Evolutionary conservation across 2,888 invertebrate species (phyloP).

Genomic region (Hedychridium roseum): DNA sequence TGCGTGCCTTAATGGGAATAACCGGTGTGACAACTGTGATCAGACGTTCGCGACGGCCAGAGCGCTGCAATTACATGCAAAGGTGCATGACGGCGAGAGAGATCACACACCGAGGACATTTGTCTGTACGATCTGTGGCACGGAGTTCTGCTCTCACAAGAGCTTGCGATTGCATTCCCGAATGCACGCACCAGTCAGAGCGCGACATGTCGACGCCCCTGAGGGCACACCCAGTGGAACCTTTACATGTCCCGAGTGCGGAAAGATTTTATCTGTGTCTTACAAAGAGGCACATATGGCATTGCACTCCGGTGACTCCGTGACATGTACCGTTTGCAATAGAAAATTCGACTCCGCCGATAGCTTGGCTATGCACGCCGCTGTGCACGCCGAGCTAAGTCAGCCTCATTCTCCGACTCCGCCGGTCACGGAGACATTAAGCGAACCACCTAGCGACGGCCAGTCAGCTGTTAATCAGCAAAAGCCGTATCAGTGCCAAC

Average conservation of each 20-base stretch:
- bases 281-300: slow-evolving; percentile 73
- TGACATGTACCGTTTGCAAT: slow-evolving; percentile 74
- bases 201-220: slow-evolving; percentile 64
- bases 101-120: slow-evolving; percentile 57
- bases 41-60: slow-evolving; percentile 62
- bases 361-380: slow-evolving; percentile 78
- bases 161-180: slow-evolving; percentile 74
- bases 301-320: slow-evolving; percentile 70
- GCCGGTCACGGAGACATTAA: slow-evolving; percentile 11
- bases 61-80: slow-evolving; percentile 71
- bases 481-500: slow-evolving; percentile 74
- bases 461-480: slow-evolving; percentile 38
- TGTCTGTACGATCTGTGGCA: slow-evolving; percentile 73
- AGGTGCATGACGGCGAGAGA: slow-evolving; percentile 58
- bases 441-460: too few relatives aligned
- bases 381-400: slow-evolving; percentile 67
- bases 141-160: slow-evolving; percentile 74
- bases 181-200: slow-evolving; percentile 77
- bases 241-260: slow-evolving; percentile 58
- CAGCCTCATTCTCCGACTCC: slow-evolving; percentile 43
- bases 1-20: slow-evolving; percentile 58
- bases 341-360: slow-evolving; percentile 73
- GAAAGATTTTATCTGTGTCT: slow-evolving; percentile 62
- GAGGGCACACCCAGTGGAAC: slow-evolving; percentile 54
- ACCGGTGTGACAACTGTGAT: slow-evolving; percentile 56